These are phyloP conservation scores for Lucinisca nassula DNA, from an alignment of 2,888 invertebrate species.

Conservation along the genomic window DNA sequence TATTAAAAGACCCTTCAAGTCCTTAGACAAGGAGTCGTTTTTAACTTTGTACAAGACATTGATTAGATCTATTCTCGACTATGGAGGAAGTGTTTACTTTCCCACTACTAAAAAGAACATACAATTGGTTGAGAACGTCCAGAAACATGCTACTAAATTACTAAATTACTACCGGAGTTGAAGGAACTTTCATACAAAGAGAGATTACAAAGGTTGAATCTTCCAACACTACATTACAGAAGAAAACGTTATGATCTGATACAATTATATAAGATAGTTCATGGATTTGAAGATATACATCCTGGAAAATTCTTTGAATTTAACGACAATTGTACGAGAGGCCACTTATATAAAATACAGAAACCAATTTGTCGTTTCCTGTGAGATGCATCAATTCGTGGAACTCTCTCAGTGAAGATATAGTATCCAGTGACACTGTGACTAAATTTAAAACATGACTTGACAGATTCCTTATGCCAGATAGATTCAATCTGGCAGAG, in stretches of 20 bases:
- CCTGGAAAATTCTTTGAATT: constrained; percentile 7
- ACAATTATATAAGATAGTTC: constrained; percentile 20
- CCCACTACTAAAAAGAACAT: constrained; percentile 25
- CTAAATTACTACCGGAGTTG: constrained; percentile 31
- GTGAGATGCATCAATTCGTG: background rate
- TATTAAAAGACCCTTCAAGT: constrained; percentile 11
- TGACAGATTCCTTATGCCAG: constrained; percentile 4
- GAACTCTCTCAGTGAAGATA: constrained; percentile 15
- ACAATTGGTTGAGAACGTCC: constrained; percentile 21
- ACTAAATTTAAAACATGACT: background rate
- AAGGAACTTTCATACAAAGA: constrained; percentile 6
- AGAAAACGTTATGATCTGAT: constrained; percentile 35
- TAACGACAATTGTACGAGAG: constrained; percentile 24
- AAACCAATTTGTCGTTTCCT: constrained; percentile 2
- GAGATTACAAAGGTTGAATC: constrained; percentile 25
- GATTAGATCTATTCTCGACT: constrained; percentile 7
- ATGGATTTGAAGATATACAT: background rate
- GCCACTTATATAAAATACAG: constrained; percentile 11
- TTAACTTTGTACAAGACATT: background rate
- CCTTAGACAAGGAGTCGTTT: constrained; percentile 10
- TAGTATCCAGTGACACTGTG: background rate
- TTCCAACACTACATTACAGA: constrained; percentile 33
- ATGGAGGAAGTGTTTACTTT: constrained; percentile 1
- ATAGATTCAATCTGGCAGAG: constrained; percentile 7
- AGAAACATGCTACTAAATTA: constrained; percentile 24